Conservation (phyloP, 1,140 invertebrate genomes). For the Drosophila obscura region DNA sequence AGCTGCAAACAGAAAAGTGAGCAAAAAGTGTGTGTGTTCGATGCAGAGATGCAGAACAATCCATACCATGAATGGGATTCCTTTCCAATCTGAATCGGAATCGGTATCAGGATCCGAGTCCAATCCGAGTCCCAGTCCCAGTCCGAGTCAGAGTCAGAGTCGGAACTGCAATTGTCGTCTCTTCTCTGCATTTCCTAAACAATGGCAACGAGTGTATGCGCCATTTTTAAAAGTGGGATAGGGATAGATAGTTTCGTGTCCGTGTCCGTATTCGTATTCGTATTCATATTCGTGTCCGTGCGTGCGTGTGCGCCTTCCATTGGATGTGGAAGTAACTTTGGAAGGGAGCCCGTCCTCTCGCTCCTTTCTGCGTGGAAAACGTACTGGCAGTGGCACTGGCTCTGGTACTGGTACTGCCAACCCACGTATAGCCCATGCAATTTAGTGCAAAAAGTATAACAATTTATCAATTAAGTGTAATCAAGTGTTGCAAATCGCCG, state of each 20-base stretch:
- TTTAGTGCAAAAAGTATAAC: constrained; percentile 61
- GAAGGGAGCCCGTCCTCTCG: neutral
- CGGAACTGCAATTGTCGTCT: constrained; percentile 52
- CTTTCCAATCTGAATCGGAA: no score
- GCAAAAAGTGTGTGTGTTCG: no score
- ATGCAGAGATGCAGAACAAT: neutral
- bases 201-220: constrained; percentile 78
- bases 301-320: constrained; percentile 74
- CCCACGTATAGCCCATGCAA: constrained; percentile 53
- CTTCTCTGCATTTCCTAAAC: constrained; percentile 78
- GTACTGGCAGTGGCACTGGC: constrained; percentile 31
- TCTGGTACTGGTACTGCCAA: neutral
- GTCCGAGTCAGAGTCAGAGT: neutral
- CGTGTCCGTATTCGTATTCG: no score
- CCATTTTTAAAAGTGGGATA: constrained; percentile 81
- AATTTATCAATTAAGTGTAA: constrained; percentile 65
- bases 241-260: constrained; percentile 74
- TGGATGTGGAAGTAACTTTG: constrained; percentile 45
- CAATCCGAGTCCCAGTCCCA: neutral
- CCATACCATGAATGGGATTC: neutral
- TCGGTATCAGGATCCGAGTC: neutral
- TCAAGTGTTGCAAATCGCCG: constrained; percentile 53
- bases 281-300: constrained; percentile 8
- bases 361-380: constrained; percentile 56
- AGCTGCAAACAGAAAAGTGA: constrained; percentile 1